Evolutionary conservation across 2,888 invertebrate genomes (phyloP).

Genomic region (Drosophila algonquin): DNA sequence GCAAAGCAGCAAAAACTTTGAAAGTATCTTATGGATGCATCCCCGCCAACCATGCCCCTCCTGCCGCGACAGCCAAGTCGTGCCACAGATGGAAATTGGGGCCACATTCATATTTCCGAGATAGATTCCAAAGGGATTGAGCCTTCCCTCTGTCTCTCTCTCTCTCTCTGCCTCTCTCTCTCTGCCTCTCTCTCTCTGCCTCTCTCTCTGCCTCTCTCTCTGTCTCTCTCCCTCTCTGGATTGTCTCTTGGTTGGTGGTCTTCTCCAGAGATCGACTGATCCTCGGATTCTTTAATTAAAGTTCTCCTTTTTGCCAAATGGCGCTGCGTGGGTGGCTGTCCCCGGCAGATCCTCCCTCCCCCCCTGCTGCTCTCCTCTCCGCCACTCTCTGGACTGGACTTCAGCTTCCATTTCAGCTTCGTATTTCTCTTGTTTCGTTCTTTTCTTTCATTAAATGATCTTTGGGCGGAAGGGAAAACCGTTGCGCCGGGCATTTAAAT

Average conservation of each 20-base stretch:
- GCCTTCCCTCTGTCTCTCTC: conserved; percentile 11
- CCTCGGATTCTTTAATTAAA: conserved; percentile 65
- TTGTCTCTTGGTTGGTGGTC: conserved; percentile 62
- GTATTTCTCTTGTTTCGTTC: conserved; percentile 2
- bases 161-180: background rate
- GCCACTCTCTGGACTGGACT: conserved; percentile 15
- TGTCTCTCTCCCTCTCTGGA: background rate
- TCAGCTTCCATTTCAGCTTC: conserved; percentile 14
- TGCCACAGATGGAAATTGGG: conserved; percentile 13
- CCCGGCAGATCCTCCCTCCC: background rate
- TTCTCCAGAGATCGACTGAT: background rate
- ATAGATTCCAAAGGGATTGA: conserved; percentile 13
- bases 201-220: background rate
- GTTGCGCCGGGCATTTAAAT: conserved; percentile 65
- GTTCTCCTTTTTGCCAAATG: conserved; percentile 33
- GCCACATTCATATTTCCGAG: conserved; percentile 39
- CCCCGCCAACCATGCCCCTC: background rate
- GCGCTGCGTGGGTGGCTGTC: conserved; percentile 39
- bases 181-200: background rate
- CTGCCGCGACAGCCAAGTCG: background rate
- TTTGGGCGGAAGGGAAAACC: conserved; percentile 42
- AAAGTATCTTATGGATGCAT: conserved; percentile 49
- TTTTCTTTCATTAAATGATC: conserved; percentile 27
- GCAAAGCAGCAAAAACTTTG: conserved; percentile 46
- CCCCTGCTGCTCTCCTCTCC: background rate